Evolutionary conservation across 2,888 invertebrate species (phyloP).

Genomic region (Philereme vetulata): DNA sequence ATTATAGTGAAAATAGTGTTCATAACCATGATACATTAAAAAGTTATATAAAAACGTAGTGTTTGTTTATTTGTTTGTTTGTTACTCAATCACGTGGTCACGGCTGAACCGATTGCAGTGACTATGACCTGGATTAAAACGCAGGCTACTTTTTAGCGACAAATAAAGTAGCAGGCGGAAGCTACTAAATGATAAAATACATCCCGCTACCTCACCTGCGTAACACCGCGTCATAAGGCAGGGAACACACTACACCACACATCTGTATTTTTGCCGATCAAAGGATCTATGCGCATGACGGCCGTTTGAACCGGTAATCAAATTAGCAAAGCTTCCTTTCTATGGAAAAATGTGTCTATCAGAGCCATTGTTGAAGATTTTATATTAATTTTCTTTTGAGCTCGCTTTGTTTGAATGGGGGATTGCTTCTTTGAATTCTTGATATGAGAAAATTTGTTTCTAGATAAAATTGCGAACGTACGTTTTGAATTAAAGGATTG

Average conservation of each 20-base stretch:
- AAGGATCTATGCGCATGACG: conserved; percentile 77
- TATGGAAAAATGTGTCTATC: conserved; percentile 84
- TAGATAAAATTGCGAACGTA: too few species aligned
- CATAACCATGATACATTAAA: too few species aligned
- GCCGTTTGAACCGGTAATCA: conserved; percentile 83
- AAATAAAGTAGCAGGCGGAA: too few species aligned
- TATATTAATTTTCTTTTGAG: conserved; percentile 38
- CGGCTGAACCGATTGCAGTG: too few species aligned
- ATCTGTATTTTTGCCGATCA: conserved; percentile 83
- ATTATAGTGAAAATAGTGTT: too few species aligned
- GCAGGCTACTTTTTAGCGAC: too few species aligned
- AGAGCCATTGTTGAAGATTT: conserved; percentile 44
- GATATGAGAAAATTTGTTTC: conserved; percentile 9
- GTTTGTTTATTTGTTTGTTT: too few species aligned
- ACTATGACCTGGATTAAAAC: too few species aligned
- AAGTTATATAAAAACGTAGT: too few species aligned
- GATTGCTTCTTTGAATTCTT: conserved; percentile 17
- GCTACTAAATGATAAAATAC: not conserved
- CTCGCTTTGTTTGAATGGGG: conserved; percentile 18
- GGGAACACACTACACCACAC: conserved; percentile 64
- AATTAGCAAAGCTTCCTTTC: conserved; percentile 82
- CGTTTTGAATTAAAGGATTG: too few species aligned
- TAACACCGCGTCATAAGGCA: conserved; percentile 49
- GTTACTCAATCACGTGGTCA: too few species aligned
- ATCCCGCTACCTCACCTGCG: conserved; percentile 31